These are phyloP conservation scores for Megaceryle torquata DNA, from an alignment of 2,113 vertebrate genomes.

Conservation along the genomic window DNA sequence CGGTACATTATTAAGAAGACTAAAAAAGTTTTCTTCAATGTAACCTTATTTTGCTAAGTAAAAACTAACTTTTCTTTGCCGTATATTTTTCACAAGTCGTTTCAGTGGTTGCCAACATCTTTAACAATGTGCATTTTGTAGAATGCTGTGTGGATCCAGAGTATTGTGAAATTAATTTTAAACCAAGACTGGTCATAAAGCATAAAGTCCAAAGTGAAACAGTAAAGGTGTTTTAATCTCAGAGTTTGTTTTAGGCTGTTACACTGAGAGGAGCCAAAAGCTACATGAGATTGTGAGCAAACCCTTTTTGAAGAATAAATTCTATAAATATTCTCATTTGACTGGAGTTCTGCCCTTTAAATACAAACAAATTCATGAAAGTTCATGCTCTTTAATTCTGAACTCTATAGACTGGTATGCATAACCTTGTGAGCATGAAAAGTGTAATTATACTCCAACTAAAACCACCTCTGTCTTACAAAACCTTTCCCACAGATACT, in stretches of 20 bases:
- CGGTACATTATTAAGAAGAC: neutral
- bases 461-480: neutral
- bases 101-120: neutral
- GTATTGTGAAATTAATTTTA: neutral
- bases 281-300: neutral
- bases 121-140: neutral
- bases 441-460: neutral
- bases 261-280: neutral
- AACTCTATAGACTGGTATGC: neutral
- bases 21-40: neutral
- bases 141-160: neutral
- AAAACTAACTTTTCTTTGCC: neutral
- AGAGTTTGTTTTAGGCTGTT: neutral
- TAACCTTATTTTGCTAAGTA: neutral
- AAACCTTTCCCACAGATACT: conserved; percentile 4
- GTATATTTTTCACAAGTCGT: neutral
- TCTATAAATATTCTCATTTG: neutral
- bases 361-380: neutral
- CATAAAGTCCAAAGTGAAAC: neutral
- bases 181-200: neutral
- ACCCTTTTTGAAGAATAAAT: neutral
- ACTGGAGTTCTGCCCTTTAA: neutral
- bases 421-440: neutral
- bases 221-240: neutral
- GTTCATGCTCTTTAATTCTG: neutral